Conservation (phyloP, 2,888 invertebrate species). For the Cryptocheilus praepositus region DNA sequence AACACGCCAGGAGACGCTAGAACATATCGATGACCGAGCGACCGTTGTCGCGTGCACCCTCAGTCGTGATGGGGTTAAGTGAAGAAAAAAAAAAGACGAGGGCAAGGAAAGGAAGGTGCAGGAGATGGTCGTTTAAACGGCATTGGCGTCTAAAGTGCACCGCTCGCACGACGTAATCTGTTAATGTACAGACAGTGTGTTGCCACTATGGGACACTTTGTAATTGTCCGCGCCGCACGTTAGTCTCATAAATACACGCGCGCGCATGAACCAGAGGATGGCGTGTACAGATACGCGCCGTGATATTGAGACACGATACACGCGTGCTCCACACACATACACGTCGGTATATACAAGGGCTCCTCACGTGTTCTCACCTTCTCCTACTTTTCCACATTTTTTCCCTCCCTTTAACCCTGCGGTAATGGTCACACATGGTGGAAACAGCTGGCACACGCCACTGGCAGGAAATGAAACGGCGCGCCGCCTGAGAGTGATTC, state of each 20-base stretch:
- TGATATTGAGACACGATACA: conserved; percentile 23
- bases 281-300: conserved; percentile 58
- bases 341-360: no score
- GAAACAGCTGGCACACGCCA: conserved; percentile 66
- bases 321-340: not conserved
- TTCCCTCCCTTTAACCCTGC: conserved; percentile 32
- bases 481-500: conserved; percentile 55
- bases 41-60: not conserved
- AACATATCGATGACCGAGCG: not conserved
- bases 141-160: conserved; percentile 17
- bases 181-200: conserved; percentile 8
- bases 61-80: not conserved
- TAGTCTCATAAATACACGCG: not conserved
- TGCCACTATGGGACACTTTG: conserved; percentile 1
- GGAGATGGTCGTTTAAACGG: conserved; percentile 24
- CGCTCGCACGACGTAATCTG: conserved; percentile 6
- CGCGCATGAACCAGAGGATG: not conserved
- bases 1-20: no score
- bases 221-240: conserved; percentile 15
- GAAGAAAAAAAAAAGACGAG: not conserved
- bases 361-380: conserved; percentile 13
- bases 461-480: conserved; percentile 66
- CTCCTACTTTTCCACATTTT: conserved; percentile 19
- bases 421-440: conserved; percentile 59
- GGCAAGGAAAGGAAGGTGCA: not conserved